phyloP scores from a whole-genome alignment of 2,797 vertebrate species.

The Echiichthys vipera region DNA sequence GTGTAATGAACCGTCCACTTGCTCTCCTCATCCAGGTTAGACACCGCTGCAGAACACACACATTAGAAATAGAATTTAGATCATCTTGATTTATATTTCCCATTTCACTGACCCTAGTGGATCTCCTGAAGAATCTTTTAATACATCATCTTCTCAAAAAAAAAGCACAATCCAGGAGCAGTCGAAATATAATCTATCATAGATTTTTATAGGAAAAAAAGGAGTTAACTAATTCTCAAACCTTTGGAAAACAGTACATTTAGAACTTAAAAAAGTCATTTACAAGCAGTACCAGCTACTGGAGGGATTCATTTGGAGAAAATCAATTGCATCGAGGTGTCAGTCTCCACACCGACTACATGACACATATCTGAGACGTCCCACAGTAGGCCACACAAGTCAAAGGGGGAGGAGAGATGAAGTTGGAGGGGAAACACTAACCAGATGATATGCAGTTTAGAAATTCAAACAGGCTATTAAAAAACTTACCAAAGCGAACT shows the following conservation, averaged over 20 bases:
- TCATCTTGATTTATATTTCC: not conserved
- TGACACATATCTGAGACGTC: constrained; percentile 69
- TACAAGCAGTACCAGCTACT: not conserved
- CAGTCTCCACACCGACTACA: constrained; percentile 46
- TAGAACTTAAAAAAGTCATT: not conserved
- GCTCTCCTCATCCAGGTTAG: constrained; percentile 97
- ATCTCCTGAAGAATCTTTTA: not conserved
- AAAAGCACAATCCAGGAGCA: not conserved
- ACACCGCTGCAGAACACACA: constrained; percentile 89
- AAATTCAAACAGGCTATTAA: not conserved
- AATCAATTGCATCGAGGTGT: constrained; percentile 64
- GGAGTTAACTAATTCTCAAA: not conserved
- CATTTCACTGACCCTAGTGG: not conserved
- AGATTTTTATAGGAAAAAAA: not conserved
- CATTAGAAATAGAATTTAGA: not conserved
- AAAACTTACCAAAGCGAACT: not conserved
- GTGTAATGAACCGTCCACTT: constrained; percentile 98
- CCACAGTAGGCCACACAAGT: constrained; percentile 49
- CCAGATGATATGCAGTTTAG: not conserved
- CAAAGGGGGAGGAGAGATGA: constrained; percentile 17
- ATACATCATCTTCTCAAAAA: not conserved
- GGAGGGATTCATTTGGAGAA: constrained; percentile 30
- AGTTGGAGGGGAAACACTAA: constrained; percentile 43
- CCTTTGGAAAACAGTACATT: not conserved
- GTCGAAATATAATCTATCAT: not conserved